Evolutionary conservation across 2,797 vertebrate species (phyloP), one percentile per base, ranked within the genome.

Genomic region (Bovichtus variegatus): DNA sequence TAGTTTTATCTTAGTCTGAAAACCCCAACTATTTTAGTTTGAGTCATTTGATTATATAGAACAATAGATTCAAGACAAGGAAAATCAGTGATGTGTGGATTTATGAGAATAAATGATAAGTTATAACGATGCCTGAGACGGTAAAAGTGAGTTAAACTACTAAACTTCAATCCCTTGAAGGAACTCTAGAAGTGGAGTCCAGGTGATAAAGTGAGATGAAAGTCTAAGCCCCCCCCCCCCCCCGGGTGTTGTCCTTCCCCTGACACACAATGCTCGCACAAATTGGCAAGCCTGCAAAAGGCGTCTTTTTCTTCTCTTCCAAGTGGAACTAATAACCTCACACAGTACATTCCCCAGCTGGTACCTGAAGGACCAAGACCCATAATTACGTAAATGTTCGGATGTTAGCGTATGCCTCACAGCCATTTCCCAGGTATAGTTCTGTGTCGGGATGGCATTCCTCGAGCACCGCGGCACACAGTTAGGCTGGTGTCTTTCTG

Each of bases 291-390:
- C 65, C 49, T 8, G 41, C 41, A 81, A 83, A 78, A 80, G 55
- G 38, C 51, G 4, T 41, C 71, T 50, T 58, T 34, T 80, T 70
- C 49, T 78, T 74, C 46, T 72, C 74, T 43, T 78, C 69, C 82
- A 83, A 88, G 88, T 88, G 85, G 87, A 90, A 87, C 89, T 90
- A 87, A 90, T 90, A 81, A 83, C 84, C 84, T 86, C 81, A 66
- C 80, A 74, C 77, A 54, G 79, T 89, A 78, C 86, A 92, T 87
- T 91, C 82, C 86, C 85, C 80, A 74, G 87, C 87, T 85, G 84
- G 79, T 87, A 78, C 86, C 81, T 85, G 79, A 65, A 89, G 75
- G 69, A 89, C 54, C 84, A 87, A 82, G 76, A 78, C 75, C 82
- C 86, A 81, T 92, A 92, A 92, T 91, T 89, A 91, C 87, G 88